These are phyloP conservation scores for Timandra comae DNA, from an alignment of 2,888 invertebrate species.

Conservation along the genomic window DNA sequence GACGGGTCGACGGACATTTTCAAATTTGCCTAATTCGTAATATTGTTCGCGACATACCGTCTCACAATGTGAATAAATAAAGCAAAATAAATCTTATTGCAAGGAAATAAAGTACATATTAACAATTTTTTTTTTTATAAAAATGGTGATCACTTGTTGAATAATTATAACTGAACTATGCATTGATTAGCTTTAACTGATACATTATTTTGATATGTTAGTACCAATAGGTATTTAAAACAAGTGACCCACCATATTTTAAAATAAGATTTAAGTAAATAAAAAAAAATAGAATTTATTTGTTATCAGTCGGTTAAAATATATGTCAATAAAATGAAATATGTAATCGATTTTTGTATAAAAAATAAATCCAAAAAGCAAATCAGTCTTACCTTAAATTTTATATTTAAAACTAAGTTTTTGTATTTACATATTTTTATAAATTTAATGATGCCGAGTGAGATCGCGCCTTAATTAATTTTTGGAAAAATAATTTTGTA, in stretches of 20 bases:
- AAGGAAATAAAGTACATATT: too few species aligned
- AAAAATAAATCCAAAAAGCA: constrained; percentile 52
- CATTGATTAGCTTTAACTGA: too few species aligned
- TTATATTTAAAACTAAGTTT: constrained; percentile 51
- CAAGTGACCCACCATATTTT: constrained; percentile 14
- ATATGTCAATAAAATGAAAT: constrained; percentile 37
- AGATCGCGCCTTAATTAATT: constrained; percentile 27
- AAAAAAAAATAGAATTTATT: constrained; percentile 37
- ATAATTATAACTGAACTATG: too few species aligned
- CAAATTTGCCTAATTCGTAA: constrained; percentile 30
- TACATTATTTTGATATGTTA: too few species aligned
- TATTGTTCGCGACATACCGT: constrained; percentile 29
- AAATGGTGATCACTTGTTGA: too few species aligned
- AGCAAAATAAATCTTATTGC: too few species aligned
- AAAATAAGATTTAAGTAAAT: constrained; percentile 26
- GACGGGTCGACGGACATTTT: constrained; percentile 23
- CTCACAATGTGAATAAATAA: constrained; percentile 34
- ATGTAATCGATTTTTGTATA: constrained; percentile 26
- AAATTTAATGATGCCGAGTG: constrained; percentile 23
- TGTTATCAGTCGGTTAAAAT: constrained; percentile 57
- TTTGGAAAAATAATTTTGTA: constrained; percentile 13
- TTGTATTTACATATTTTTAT: constrained; percentile 51
- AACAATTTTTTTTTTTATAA: too few species aligned
- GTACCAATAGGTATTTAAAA: too few species aligned
- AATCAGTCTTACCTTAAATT: constrained; percentile 72